These are phyloP conservation scores for Clarias fuscus DNA, from an alignment of 2,797 vertebrate genomes.

Conservation along the genomic window DNA sequence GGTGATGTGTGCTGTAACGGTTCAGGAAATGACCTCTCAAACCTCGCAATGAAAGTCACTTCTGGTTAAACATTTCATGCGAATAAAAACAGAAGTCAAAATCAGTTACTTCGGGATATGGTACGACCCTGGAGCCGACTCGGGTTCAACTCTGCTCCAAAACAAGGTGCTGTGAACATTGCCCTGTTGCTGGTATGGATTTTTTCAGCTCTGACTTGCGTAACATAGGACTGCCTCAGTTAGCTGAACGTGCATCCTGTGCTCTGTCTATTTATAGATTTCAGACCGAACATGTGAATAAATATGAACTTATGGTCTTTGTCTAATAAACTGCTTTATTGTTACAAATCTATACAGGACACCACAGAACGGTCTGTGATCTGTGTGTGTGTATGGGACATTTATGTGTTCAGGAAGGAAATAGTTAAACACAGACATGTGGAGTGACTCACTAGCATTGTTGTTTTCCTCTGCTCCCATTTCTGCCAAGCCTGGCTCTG, in stretches of 20 bases:
- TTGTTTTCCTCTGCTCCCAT: slow-evolving; percentile 47
- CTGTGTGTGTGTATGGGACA: neutral
- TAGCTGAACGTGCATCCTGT: slow-evolving; percentile 57
- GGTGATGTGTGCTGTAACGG: slow-evolving; percentile 35
- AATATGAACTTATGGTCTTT: slow-evolving; percentile 14
- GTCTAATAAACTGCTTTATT: slow-evolving; percentile 43
- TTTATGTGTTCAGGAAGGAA: slow-evolving; percentile 38
- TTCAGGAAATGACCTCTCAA: slow-evolving; percentile 45
- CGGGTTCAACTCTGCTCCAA: neutral
- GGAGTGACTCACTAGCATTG: slow-evolving; percentile 46
- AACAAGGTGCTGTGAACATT: slow-evolving; percentile 30
- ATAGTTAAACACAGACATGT: slow-evolving; percentile 43
- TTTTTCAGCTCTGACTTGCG: slow-evolving; percentile 55
- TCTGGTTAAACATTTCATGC: neutral
- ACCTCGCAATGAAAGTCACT: slow-evolving; percentile 16
- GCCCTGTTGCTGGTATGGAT: slow-evolving; percentile 55
- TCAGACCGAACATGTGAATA: slow-evolving; percentile 15
- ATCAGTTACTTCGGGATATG: neutral
- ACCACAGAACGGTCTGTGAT: neutral
- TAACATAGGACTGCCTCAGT: slow-evolving; percentile 50
- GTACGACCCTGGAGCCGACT: neutral
- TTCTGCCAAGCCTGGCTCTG: slow-evolving; percentile 42
- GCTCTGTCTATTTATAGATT: slow-evolving; percentile 55
- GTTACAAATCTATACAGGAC: slow-evolving; percentile 23
- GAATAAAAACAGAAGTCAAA: neutral